phyloP scores from a whole-genome alignment of 2,113 vertebrate species.

The Bubo blakistoni region DNA sequence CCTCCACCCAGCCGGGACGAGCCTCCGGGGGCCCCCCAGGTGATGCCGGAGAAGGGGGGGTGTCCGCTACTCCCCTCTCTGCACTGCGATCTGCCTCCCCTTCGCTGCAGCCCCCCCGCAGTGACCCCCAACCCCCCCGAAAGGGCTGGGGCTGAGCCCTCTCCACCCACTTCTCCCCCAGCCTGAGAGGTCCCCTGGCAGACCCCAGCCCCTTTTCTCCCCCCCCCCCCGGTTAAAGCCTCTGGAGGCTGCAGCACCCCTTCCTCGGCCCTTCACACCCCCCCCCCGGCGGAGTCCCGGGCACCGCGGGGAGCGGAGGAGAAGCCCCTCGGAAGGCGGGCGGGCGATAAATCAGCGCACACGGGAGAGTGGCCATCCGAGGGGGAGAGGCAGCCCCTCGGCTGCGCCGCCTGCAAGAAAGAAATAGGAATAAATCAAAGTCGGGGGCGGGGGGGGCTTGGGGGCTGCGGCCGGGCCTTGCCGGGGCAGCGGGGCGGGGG shows the following conservation, averaged over 20 bases:
- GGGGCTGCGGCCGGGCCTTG: not conserved
- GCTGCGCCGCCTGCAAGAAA: not conserved
- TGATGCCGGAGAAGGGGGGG: not conserved
- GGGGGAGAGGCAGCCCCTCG: not conserved
- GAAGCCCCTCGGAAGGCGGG: not conserved
- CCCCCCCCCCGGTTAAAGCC: not conserved
- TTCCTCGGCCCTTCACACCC: not conserved
- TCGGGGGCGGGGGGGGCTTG: not conserved
- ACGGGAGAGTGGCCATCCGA: not conserved
- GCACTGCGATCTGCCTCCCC: not conserved
- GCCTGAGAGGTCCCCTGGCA: not conserved
- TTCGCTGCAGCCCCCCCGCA: not conserved
- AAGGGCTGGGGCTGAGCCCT: not conserved
- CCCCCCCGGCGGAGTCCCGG: not conserved
- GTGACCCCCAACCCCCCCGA: not conserved
- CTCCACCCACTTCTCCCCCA: not conserved
- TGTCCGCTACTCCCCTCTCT: not conserved
- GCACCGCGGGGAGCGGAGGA: not conserved
- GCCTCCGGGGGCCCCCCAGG: not conserved
- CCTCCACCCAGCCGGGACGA: not conserved
- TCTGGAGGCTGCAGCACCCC: not conserved
- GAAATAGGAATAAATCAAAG: constrained; percentile 11
- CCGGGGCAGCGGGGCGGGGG: not conserved
- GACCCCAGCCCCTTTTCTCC: not conserved
- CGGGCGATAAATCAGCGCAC: not conserved